These are phyloP conservation scores for Otolemur crassicaudatus DNA, from an alignment of 2,797 vertebrate species.

Conservation along the genomic window DNA sequence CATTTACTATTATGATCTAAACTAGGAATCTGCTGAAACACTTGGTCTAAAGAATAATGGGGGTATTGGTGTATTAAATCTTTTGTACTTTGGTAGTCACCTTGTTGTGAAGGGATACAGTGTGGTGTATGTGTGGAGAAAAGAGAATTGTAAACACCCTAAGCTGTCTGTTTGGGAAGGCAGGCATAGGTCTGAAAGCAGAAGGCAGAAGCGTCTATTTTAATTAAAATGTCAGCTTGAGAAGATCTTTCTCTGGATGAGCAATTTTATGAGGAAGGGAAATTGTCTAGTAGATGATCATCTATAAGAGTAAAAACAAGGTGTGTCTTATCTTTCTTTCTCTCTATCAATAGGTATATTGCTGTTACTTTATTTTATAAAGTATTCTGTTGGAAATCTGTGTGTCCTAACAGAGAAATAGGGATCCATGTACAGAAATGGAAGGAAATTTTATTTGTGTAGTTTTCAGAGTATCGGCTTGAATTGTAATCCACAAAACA, in stretches of 20 bases:
- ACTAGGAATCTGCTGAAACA: slow-evolving; percentile 56
- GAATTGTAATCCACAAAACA: background rate
- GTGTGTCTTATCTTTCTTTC: background rate
- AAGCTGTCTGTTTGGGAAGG: slow-evolving; percentile 24
- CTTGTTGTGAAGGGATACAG: background rate
- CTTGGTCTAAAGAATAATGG: slow-evolving; percentile 43
- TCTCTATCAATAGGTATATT: background rate
- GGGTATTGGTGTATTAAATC: background rate
- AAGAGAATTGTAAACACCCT: slow-evolving; percentile 41
- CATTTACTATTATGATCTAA: slow-evolving; percentile 45
- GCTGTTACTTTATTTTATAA: slow-evolving; percentile 49
- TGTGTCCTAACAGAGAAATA: slow-evolving; percentile 39
- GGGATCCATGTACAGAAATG: background rate
- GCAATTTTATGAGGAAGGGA: slow-evolving; percentile 56
- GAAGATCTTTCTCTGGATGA: slow-evolving; percentile 5
- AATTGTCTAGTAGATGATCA: slow-evolving; percentile 52
- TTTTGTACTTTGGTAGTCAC: slow-evolving; percentile 50
- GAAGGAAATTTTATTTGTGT: background rate
- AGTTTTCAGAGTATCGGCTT: background rate
- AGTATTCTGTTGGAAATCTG: slow-evolving; percentile 49
- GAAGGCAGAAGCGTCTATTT: slow-evolving; percentile 46
- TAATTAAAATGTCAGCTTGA: slow-evolving; percentile 60
- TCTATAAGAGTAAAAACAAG: slow-evolving; percentile 43
- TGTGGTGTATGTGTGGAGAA: background rate
- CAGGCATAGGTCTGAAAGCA: background rate